Percentiles rank a stretch among this genome's conserved stretches.
phyloP scores from a whole-genome alignment of 92 coral and sea anemone species.

The Heteractis magnifica region DNA sequence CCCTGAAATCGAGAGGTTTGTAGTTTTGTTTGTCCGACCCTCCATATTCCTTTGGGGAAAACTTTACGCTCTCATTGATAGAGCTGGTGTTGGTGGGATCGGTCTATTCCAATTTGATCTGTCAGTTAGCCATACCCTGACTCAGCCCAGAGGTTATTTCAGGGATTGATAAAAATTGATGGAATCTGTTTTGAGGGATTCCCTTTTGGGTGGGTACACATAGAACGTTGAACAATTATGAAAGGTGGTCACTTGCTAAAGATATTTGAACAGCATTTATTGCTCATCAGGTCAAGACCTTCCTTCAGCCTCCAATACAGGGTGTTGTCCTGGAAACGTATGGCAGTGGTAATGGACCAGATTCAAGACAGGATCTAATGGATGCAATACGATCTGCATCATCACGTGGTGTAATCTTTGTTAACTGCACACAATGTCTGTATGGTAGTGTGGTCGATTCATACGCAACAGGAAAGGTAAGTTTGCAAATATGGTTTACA shows the following conservation, averaged over 20 bases:
- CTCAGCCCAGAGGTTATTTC: too few relatives aligned
- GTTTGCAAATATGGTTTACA: neutral
- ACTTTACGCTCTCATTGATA: too few relatives aligned
- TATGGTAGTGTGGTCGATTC: constrained; percentile 83
- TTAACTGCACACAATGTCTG: constrained; percentile 95
- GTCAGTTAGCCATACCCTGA: too few relatives aligned
- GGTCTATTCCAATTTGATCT: too few relatives aligned
- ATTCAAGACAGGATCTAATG: constrained; percentile 70
- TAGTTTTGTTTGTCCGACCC: too few relatives aligned
- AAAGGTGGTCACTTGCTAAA: neutral
- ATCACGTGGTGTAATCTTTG: constrained; percentile 80
- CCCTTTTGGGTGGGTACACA: too few relatives aligned
- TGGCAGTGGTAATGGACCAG: constrained; percentile 93
- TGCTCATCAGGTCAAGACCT: constrained; percentile 61
- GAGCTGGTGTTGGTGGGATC: too few relatives aligned
- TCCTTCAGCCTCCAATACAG: constrained; percentile 86
- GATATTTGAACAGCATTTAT: neutral
- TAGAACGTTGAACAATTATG: neutral
- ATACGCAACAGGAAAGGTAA: constrained; percentile 95
- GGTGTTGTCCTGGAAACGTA: constrained; percentile 94
- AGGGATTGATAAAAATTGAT: too few relatives aligned
- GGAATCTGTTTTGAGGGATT: too few relatives aligned
- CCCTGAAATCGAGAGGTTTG: too few relatives aligned
- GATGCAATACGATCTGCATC: constrained; percentile 66
- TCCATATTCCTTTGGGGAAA: too few relatives aligned